A percentile compares a stretch with the other conserved stretches of the same genome.
Evolutionary conservation across 2,888 invertebrate species (phyloP).

Genomic region (Drepanosiphum platanoidis): DNA sequence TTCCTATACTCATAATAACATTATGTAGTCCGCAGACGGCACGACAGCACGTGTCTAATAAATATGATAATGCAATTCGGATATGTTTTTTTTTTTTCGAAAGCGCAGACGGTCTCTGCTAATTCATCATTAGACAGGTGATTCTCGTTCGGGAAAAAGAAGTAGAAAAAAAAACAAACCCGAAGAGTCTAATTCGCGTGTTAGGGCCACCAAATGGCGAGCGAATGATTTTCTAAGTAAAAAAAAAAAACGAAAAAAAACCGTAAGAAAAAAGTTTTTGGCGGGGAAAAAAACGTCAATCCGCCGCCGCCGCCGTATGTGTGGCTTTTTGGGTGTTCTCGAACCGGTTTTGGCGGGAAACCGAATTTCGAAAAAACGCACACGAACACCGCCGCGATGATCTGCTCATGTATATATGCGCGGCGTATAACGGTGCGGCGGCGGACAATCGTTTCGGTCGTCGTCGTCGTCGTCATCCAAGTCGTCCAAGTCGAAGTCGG

Average conservation of each 20-base stretch:
- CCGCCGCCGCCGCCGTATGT: not conserved
- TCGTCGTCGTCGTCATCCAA: constrained; percentile 16
- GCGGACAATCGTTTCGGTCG: constrained; percentile 15
- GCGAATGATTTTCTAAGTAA: constrained; percentile 20
- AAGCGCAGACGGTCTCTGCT: constrained; percentile 34
- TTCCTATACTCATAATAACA: not conserved
- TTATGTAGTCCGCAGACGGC: not conserved
- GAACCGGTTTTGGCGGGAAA: constrained; percentile 61
- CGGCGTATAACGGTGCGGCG: constrained; percentile 24
- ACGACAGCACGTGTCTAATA: constrained; percentile 50
- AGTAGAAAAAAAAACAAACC: not conserved
- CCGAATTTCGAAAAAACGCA: constrained; percentile 52
- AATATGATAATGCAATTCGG: constrained; percentile 46
- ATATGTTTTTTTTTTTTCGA: constrained; percentile 7
- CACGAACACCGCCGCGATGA: constrained; percentile 35
- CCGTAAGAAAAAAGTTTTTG: constrained; percentile 20
- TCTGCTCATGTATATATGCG: not conserved
- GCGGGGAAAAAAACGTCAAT: constrained; percentile 24
- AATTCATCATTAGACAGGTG: constrained; percentile 51
- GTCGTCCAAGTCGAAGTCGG: constrained; percentile 41
- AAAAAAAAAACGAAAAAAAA: constrained; percentile 17
- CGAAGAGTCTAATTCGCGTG: constrained; percentile 25
- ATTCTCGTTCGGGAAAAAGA: constrained; percentile 32
- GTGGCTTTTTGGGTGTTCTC: constrained; percentile 59
- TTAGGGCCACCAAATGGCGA: constrained; percentile 26